These are phyloP conservation scores for Ceyx margarethae DNA, from an alignment of 2,113 vertebrate genomes.

Conservation along the genomic window DNA sequence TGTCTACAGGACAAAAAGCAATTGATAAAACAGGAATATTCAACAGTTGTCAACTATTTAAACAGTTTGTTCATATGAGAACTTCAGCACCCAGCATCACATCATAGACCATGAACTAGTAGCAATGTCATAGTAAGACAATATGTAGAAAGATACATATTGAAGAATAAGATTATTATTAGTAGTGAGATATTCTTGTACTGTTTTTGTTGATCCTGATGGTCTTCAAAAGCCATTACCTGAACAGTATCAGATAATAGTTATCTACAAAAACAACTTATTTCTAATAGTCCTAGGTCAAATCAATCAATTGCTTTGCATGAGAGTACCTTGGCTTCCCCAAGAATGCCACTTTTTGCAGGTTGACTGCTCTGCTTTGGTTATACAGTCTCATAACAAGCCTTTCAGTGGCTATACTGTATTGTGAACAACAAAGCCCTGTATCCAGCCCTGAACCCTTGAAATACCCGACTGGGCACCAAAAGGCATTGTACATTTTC, in stretches of 20 bases:
- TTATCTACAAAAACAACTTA: background rate
- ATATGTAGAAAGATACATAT: background rate
- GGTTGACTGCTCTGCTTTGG: background rate
- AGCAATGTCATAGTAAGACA: background rate
- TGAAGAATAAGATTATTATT: background rate
- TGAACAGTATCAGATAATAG: background rate
- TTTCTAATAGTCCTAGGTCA: background rate
- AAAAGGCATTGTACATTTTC: background rate
- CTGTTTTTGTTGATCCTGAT: background rate
- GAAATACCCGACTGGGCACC: background rate
- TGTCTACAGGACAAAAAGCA: background rate
- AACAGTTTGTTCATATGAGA: background rate
- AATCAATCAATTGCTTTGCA: background rate
- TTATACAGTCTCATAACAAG: background rate
- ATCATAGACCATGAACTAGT: background rate
- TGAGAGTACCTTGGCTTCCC: background rate
- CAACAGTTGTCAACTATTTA: background rate
- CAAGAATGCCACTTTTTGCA: background rate
- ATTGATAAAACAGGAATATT: background rate
- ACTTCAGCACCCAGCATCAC: background rate
- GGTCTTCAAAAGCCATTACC: background rate
- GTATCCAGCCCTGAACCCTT: background rate
- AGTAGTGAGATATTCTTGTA: background rate
- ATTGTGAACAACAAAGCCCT: background rate
- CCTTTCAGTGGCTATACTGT: background rate